Evolutionary conservation across 1,140 invertebrate genomes (phyloP).

Genomic region (Zaprionus inermis): DNA sequence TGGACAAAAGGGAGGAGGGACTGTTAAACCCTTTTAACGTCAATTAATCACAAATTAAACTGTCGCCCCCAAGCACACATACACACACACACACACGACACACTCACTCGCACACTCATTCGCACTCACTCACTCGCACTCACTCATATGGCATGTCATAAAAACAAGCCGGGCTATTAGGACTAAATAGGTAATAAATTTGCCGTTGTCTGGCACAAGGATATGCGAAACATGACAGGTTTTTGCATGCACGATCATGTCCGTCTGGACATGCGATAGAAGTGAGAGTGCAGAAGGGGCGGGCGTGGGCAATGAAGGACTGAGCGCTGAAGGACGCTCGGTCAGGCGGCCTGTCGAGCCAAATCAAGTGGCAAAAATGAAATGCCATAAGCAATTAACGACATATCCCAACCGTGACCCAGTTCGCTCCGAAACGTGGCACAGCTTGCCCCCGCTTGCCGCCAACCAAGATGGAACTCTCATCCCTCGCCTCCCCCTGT

Average conservation of each 20-base stretch:
- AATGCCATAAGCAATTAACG: slow-evolving; percentile 49
- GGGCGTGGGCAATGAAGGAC: neutral
- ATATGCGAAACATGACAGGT: slow-evolving; percentile 60
- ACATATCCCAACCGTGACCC: slow-evolving; percentile 28
- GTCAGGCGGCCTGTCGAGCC: slow-evolving; percentile 21
- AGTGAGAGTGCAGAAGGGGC: neutral
- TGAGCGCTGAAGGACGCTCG: neutral
- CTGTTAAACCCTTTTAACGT: slow-evolving; percentile 81
- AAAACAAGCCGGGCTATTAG: slow-evolving; percentile 78
- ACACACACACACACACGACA: slow-evolving; percentile 28
- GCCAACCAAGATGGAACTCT: slow-evolving; percentile 4
- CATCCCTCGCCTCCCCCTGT: neutral
- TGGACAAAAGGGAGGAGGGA: slow-evolving; percentile 28
- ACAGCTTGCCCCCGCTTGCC: slow-evolving; percentile 43
- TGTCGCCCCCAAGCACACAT: slow-evolving; percentile 48
- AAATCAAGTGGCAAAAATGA: slow-evolving; percentile 54
- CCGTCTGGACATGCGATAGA: slow-evolving; percentile 58
- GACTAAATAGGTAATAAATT: slow-evolving; percentile 82
- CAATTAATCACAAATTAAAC: slow-evolving; percentile 83
- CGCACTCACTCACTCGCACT: neutral
- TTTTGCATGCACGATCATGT: slow-evolving; percentile 32
- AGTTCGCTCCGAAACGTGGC: slow-evolving; percentile 22
- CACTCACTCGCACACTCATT: neutral
- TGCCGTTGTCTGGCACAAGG: slow-evolving; percentile 72
- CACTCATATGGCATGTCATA: slow-evolving; percentile 53